These are phyloP conservation scores for Phalacrocorax brasilianus DNA, from an alignment of 2,113 vertebrate genomes.

Conservation along the genomic window DNA sequence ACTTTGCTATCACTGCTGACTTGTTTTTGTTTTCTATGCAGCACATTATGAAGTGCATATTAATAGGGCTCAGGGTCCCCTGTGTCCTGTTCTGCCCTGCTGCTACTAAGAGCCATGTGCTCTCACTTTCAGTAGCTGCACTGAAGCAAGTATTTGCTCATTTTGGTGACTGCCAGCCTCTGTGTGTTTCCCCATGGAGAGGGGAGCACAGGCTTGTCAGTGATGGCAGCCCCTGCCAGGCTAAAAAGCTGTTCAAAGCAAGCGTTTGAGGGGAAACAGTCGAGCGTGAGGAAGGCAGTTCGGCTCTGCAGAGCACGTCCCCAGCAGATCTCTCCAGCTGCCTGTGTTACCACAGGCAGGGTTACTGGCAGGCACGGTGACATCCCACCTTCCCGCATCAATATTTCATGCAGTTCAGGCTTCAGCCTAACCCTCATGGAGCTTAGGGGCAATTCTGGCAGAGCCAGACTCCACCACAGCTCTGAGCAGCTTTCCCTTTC, in stretches of 20 bases:
- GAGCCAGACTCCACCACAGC: background rate
- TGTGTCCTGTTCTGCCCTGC: background rate
- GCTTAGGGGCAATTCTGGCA: background rate
- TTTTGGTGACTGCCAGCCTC: background rate
- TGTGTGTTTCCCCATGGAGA: background rate
- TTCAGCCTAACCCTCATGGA: background rate
- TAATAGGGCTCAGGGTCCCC: background rate
- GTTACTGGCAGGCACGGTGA: background rate
- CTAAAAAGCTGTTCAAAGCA: background rate
- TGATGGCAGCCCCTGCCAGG: background rate
- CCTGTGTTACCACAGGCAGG: background rate
- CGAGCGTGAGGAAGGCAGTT: background rate
- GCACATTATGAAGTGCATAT: background rate
- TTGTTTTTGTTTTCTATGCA: background rate
- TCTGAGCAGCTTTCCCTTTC: background rate
- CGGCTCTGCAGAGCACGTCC: background rate
- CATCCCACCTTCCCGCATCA: background rate
- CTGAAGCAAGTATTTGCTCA: background rate
- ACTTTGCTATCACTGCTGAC: background rate
- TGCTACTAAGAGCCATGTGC: background rate
- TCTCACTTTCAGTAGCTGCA: background rate
- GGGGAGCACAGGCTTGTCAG: background rate
- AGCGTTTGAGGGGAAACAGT: background rate
- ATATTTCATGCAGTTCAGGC: background rate
- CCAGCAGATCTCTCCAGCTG: background rate